phyloP scores from a whole-genome alignment of 2,888 invertebrate species.

The Heliconius charithonia region DNA sequence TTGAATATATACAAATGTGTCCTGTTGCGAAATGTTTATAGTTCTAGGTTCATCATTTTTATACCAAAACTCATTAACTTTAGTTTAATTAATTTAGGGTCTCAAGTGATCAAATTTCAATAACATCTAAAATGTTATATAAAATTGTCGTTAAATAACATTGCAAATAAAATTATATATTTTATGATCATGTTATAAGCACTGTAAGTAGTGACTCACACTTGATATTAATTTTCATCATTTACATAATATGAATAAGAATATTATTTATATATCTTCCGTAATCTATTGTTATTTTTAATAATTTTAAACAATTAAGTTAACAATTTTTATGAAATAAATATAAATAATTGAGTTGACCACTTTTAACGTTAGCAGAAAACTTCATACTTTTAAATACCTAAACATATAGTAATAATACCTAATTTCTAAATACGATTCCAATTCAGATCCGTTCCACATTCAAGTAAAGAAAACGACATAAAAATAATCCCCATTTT shows the following conservation, averaged over 20 bases:
- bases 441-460: not conserved
- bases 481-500: not conserved
- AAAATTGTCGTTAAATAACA: not conserved
- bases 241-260: slow-evolving; percentile 8
- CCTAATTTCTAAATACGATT: not conserved
- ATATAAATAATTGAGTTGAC: not conserved
- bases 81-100: not conserved
- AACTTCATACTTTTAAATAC: not conserved
- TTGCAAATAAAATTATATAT: slow-evolving; percentile 8
- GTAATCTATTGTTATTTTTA: not conserved
- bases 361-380: not conserved
- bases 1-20: not conserved
- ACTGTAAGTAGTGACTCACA: not conserved
- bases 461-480: not conserved
- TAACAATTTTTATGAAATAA: not conserved
- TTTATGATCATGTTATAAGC: slow-evolving; percentile 1
- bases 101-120: slow-evolving; percentile 6
- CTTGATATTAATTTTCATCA: not conserved
- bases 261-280: slow-evolving; percentile 7
- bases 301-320: not conserved
- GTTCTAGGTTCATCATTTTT: not conserved
- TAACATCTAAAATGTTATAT: not conserved
- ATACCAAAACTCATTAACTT: not conserved
- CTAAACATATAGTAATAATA: not conserved
- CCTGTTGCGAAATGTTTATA: not conserved